Conservation (phyloP, 37 sponge, comb jelly and placozoan genomes). For the Halichondria panicea region DNA sequence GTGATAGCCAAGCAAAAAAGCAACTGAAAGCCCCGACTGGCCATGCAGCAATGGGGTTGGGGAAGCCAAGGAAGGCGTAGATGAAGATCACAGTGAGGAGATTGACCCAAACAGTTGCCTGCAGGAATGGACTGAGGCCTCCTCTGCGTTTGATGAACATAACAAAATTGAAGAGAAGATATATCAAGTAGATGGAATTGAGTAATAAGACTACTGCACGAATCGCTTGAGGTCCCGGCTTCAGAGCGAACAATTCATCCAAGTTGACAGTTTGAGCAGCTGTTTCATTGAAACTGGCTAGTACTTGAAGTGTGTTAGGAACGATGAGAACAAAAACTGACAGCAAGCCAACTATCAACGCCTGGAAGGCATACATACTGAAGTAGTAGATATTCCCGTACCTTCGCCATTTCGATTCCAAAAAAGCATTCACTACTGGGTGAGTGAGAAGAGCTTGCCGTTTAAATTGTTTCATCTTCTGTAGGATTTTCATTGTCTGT, state of each 20-base stretch:
- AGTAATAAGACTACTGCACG: not conserved
- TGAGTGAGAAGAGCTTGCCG: slow-evolving; percentile 62
- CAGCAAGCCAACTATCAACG: slow-evolving; percentile 49
- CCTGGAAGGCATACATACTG: slow-evolving; percentile 8
- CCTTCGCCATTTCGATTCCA: slow-evolving; percentile 68
- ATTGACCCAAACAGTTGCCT: not conserved
- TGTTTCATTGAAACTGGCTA: too few relatives aligned
- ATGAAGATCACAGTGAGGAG: not conserved
- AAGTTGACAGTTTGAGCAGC: too few relatives aligned
- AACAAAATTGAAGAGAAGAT: not conserved
- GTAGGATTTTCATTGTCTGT: slow-evolving; percentile 31
- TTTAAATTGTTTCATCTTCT: slow-evolving; percentile 48
- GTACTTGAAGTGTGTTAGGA: slow-evolving; percentile 11
- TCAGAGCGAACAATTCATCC: too few relatives aligned
- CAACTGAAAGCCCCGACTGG: slow-evolving; percentile 58
- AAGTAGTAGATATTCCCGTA: slow-evolving; percentile 60
- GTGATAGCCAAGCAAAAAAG: slow-evolving; percentile 65
- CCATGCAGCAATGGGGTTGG: slow-evolving; percentile 30
- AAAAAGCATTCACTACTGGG: slow-evolving; percentile 51
- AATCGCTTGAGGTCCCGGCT: not conserved
- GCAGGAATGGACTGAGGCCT: not conserved
- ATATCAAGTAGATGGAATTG: not conserved
- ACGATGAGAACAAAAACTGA: slow-evolving; percentile 40
- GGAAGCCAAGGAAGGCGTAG: slow-evolving; percentile 24
- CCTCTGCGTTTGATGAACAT: not conserved